Evolutionary conservation across 2,113 vertebrate genomes (phyloP).

Genomic region (Bagarius yarrelli): DNA sequence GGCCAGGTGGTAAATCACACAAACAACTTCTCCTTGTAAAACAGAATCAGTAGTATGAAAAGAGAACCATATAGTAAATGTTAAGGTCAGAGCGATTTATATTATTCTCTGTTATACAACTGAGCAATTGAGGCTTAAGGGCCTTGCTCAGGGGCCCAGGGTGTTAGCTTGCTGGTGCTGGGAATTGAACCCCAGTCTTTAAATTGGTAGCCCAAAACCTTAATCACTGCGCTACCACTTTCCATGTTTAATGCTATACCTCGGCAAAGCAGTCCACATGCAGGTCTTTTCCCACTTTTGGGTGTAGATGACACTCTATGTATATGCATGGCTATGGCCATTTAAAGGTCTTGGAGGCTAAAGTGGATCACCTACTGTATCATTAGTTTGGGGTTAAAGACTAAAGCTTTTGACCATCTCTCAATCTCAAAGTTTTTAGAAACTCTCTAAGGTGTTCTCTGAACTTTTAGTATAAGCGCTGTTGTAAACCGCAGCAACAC

Average conservation of each 20-base stretch:
- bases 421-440: constrained; percentile 11
- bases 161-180: too few species aligned
- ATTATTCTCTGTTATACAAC: too few species aligned
- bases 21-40: too few species aligned
- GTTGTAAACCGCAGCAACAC: constrained; percentile 57
- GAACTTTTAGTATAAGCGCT: constrained; percentile 53
- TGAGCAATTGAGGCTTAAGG: too few species aligned
- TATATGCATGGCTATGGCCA: not conserved
- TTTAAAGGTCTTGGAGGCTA: not conserved
- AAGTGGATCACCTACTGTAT: not conserved
- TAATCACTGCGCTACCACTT: too few species aligned
- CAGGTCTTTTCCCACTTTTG: not conserved
- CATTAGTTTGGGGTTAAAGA: not conserved
- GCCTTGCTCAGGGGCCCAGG: too few species aligned
- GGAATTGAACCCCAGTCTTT: too few species aligned
- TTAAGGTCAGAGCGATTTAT: too few species aligned
- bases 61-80: not conserved
- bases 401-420: not conserved
- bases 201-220: too few species aligned
- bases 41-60: not conserved
- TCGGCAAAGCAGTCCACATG: not conserved
- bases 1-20: not conserved
- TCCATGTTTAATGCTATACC: too few species aligned
- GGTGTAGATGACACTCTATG: not conserved
- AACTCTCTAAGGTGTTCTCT: constrained; percentile 48